Base-by-base conservation (phyloP, 1,140 invertebrate species). In the Drosophila equinoxialis region DNA sequence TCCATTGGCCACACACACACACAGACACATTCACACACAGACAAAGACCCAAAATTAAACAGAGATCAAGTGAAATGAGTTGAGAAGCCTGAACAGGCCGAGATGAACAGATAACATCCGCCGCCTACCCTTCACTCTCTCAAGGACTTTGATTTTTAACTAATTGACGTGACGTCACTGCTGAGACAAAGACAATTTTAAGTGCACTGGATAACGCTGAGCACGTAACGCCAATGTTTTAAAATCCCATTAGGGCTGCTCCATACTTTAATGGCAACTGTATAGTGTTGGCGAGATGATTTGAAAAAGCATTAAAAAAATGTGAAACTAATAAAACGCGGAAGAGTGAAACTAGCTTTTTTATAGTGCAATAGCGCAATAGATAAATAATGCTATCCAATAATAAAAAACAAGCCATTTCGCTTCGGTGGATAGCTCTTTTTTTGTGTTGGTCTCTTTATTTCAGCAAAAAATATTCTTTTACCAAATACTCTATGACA, bases 161-260 rank as follows among this genome's bases (percentile, higher is more conserved):
- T 86, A 86, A 86, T 85, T 86, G 76, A 86, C 68, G 67, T 66
- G 57, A 77, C 75, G 68, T 71, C 70, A 74, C 59, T 51, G 11
- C 54, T 42, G 51, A 71, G 45, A 65, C 57, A 70, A 81, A 58
- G 63, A 45, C 63, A 71, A 57, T 57, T 30, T 37, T 17, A 48
- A 51, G 45, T 51, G 45, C 45, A 11, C 45, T 11, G 17, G 45
- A 51, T 51, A 23, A 7, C 7, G 17, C 8, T 11, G 45, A 51
- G 17, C 45, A 51, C 45, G 45, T 51, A 51, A 51, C 8, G 45
- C 8, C 17, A 51, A 23, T 51, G 20, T 51, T 51, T 51, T 51
- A 51, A 51, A 51, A 51, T 8, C 8, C 45, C 45, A 51, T 51
- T 51, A 51, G 7, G 45, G 45, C n/a, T 6, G 35, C 1, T 2